Conservation (phyloP, 1,140 invertebrate genomes). For the Drosophila kanapiae region DNA sequence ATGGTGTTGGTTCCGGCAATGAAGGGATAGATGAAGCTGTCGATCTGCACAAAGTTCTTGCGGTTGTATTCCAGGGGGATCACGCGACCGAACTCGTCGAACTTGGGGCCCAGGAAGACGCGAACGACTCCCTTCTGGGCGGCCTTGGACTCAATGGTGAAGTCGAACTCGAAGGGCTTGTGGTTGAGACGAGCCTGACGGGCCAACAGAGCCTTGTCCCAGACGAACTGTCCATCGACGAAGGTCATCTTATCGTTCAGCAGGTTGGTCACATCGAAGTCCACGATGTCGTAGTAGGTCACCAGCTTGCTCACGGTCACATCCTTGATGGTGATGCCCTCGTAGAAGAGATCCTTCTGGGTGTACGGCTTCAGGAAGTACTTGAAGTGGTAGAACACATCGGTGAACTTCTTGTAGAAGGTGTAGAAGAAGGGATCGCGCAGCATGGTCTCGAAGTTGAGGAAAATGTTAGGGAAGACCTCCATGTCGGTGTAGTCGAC, state of each 20-base stretch:
- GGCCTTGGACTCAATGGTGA: slow-evolving; percentile 86
- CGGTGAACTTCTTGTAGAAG: slow-evolving; percentile 87
- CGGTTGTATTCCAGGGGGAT: slow-evolving; percentile 87
- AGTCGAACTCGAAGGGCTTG: slow-evolving; percentile 88
- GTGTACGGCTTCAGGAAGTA: slow-evolving; percentile 87
- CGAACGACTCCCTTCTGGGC: slow-evolving; percentile 86
- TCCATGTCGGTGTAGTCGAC: slow-evolving; percentile 61
- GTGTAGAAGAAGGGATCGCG: slow-evolving; percentile 90
- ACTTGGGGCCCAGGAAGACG: slow-evolving; percentile 87
- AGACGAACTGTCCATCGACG: slow-evolving; percentile 73
- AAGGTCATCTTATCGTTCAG: slow-evolving; percentile 86
- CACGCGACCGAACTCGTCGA: slow-evolving; percentile 86
- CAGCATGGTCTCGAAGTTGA: slow-evolving; percentile 87
- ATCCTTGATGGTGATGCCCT: slow-evolving; percentile 88
- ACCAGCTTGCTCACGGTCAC: slow-evolving; percentile 88
- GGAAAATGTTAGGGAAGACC: slow-evolving; percentile 84
- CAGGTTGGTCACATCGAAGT: slow-evolving; percentile 89
- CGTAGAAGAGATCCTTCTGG: slow-evolving; percentile 87
- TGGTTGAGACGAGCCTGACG: slow-evolving; percentile 88
- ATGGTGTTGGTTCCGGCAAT: slow-evolving; percentile 89
- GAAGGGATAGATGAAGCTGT: slow-evolving; percentile 89
- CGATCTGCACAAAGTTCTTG: slow-evolving; percentile 89
- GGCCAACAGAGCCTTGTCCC: slow-evolving; percentile 74
- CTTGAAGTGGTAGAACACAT: slow-evolving; percentile 86
- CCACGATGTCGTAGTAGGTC: slow-evolving; percentile 90